Evolutionary conservation across 2,888 invertebrate species (phyloP).

Genomic region (Scaptomyza cyrtandrae): DNA sequence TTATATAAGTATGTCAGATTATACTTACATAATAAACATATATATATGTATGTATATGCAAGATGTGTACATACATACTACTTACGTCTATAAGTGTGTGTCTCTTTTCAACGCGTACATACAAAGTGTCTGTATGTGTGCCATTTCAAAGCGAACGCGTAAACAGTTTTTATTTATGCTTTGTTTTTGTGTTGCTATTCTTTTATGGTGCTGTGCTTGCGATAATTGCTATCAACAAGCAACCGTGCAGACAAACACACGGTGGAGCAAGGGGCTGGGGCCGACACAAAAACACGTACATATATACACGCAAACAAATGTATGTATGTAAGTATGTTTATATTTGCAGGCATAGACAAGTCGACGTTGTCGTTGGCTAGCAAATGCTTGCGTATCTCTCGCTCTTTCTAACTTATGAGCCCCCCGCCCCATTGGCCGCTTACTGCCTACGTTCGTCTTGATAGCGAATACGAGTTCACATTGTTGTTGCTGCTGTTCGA

Average conservation of each 20-base stretch:
- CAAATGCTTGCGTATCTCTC: constrained; percentile 29
- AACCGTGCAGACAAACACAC: constrained; percentile 25
- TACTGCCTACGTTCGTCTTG: constrained; percentile 21
- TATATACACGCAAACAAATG: not conserved
- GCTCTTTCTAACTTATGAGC: constrained; percentile 27
- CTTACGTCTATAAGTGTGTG: too few relatives aligned
- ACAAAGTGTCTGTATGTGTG: constrained; percentile 10
- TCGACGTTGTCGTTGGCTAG: constrained; percentile 25
- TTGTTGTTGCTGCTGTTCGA: constrained; percentile 36
- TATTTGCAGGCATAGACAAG: constrained; percentile 10
- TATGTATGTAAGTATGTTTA: not conserved
- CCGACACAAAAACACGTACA: not conserved
- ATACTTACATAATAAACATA: not conserved
- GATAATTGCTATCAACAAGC: constrained; percentile 69
- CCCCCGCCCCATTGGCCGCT: constrained; percentile 15
- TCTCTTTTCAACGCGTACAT: too few relatives aligned
- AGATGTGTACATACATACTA: constrained; percentile 1
- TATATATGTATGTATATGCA: not conserved
- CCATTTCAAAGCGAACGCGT: constrained; percentile 51
- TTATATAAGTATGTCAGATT: not conserved
- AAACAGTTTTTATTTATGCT: constrained; percentile 65
- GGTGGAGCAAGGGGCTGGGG: not conserved
- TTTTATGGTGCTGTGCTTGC: constrained; percentile 62
- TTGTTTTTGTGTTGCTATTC: constrained; percentile 46
- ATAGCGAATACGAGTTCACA: constrained; percentile 55